phyloP scores from a whole-genome alignment of 2,888 invertebrate genomes.

The Autographa gamma region DNA sequence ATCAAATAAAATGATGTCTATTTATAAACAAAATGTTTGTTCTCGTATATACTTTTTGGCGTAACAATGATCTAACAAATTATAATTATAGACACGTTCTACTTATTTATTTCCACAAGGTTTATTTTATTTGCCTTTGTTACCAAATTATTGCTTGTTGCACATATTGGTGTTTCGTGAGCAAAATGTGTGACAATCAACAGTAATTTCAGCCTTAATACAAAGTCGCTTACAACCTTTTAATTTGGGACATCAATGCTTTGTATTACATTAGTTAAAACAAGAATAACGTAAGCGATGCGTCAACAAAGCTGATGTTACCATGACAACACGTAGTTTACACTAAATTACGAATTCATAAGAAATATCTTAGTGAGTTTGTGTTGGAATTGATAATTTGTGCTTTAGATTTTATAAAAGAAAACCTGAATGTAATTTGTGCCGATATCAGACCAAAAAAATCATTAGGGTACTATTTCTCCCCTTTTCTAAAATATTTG shows the following conservation, averaged over 20 bases:
- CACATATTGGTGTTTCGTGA: conserved; percentile 51
- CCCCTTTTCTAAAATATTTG: not conserved
- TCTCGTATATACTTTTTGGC: not conserved
- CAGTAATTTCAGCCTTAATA: conserved; percentile 28
- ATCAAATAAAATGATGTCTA: conserved; percentile 29
- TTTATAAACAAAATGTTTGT: conserved; percentile 13
- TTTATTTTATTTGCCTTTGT: conserved; percentile 25
- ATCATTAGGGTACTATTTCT: not conserved
- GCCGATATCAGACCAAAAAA: not conserved
- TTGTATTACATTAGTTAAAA: not conserved
- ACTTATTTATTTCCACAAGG: conserved; percentile 22
- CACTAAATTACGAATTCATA: conserved; percentile 60
- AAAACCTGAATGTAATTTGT: not conserved
- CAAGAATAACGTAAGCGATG: not conserved
- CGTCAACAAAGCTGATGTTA: conserved; percentile 14
- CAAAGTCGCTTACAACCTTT: conserved; percentile 9
- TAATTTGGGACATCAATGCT: not conserved
- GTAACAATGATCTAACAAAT: not conserved
- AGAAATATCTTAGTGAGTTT: conserved; percentile 42
- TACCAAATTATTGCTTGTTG: conserved; percentile 54
- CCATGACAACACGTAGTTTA: conserved; percentile 26
- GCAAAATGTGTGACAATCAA: conserved; percentile 42
- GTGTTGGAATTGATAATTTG: conserved; percentile 43
- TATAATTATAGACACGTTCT: not conserved
- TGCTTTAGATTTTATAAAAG: conserved; percentile 34